phyloP scores from a whole-genome alignment of 2,888 invertebrate genomes.

The Noctua comes region DNA sequence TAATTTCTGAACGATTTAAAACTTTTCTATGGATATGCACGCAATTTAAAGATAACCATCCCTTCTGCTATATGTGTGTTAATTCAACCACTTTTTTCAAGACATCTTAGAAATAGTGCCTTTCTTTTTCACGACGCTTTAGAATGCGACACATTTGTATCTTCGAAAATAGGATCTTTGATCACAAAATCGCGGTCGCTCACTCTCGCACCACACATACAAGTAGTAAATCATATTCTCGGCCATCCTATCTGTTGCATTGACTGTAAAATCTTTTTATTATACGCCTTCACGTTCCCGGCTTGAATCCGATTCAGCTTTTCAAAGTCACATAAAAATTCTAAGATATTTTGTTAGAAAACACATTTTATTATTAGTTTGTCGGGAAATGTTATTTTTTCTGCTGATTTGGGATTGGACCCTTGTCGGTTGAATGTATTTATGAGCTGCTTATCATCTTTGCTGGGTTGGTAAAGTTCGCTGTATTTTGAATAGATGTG shows the following conservation, averaged over 20 bases:
- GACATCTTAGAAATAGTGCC: neutral
- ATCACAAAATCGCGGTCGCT: slow-evolving; percentile 23
- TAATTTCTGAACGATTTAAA: neutral
- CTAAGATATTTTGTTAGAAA: slow-evolving; percentile 58
- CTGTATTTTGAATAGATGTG: slow-evolving; percentile 11
- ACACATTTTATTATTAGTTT: slow-evolving; percentile 43
- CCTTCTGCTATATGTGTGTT: neutral
- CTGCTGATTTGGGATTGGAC: slow-evolving; percentile 50
- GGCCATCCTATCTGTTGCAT: slow-evolving; percentile 73
- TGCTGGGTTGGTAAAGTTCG: slow-evolving; percentile 22
- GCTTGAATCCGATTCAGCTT: slow-evolving; percentile 60
- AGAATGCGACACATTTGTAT: neutral
- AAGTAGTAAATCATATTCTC: slow-evolving; percentile 70
- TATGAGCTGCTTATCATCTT: slow-evolving; percentile 54
- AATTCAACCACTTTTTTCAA: neutral
- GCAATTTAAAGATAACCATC: neutral
- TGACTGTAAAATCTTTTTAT: slow-evolving; percentile 74
- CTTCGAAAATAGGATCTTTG: neutral
- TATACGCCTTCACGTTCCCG: slow-evolving; percentile 58
- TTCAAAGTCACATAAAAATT: slow-evolving; percentile 58
- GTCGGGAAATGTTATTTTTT: slow-evolving; percentile 40
- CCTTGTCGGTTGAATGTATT: slow-evolving; percentile 42
- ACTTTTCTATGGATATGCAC: neutral
- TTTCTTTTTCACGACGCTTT: neutral
- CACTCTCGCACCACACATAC: slow-evolving; percentile 18